A percentile compares a stretch with the other conserved stretches of the same genome.
Conservation (phyloP, 2,888 invertebrate genomes). For the Cephus runcator region DNA sequence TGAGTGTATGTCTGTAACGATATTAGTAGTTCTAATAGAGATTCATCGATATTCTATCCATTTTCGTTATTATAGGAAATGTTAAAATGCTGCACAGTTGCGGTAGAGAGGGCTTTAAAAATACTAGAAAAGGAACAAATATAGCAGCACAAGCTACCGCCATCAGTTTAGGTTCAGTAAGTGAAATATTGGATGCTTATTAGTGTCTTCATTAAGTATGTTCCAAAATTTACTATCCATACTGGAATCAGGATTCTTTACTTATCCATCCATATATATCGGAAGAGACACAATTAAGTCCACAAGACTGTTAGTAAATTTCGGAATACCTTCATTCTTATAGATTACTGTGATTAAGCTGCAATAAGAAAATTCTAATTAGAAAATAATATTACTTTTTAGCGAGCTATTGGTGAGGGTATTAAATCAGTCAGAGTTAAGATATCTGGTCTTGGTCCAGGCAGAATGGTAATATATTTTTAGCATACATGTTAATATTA, state of each 20-base stretch:
- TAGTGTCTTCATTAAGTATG: neutral
- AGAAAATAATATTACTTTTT: constrained; percentile 49
- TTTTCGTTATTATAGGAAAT: constrained; percentile 34
- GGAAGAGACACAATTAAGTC: too few species aligned
- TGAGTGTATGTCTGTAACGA: constrained; percentile 32
- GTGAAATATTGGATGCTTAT: constrained; percentile 42
- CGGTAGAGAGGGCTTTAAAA: constrained; percentile 94
- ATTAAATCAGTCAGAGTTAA: constrained; percentile 80
- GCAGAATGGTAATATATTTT: constrained; percentile 78
- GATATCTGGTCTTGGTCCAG: constrained; percentile 88
- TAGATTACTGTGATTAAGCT: constrained; percentile 4
- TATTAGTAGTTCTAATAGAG: too few species aligned
- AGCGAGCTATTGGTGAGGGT: constrained; percentile 81
- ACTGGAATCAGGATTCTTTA: too few species aligned
- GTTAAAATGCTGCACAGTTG: constrained; percentile 77
- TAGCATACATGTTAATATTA: constrained; percentile 5
- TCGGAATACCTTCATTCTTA: neutral
- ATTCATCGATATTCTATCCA: neutral
- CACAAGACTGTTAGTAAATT: too few species aligned
- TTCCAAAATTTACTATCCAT: too few species aligned
- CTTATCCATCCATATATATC: too few species aligned
- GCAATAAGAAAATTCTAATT: constrained; percentile 23
- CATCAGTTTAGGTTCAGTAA: constrained; percentile 79
- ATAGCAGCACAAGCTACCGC: constrained; percentile 97
- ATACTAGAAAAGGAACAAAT: constrained; percentile 94